phyloP scores from a whole-genome alignment of 2,888 invertebrate genomes.

The Hecatera dysodea region DNA sequence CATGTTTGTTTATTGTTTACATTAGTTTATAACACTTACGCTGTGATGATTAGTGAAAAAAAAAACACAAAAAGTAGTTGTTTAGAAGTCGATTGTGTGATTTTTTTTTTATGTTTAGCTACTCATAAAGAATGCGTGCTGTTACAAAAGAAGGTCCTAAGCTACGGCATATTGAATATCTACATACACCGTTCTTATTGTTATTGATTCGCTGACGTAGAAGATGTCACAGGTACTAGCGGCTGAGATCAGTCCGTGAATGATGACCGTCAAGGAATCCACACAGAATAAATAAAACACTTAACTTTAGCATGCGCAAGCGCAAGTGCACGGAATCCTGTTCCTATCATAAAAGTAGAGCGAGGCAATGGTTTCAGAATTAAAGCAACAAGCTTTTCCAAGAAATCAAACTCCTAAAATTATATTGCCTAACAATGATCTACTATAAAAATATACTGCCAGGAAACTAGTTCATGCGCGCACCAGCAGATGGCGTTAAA shows the following conservation, averaged over 20 bases:
- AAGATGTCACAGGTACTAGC: too few relatives aligned
- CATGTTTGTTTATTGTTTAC: too few relatives aligned
- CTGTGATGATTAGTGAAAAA: too few relatives aligned
- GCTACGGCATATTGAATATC: neutral
- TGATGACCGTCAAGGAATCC: too few relatives aligned
- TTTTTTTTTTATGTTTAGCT: too few relatives aligned
- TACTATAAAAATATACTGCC: conserved; percentile 52
- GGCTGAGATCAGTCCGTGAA: too few relatives aligned
- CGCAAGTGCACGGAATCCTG: neutral
- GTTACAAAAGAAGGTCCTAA: neutral
- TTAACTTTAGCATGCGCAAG: conserved; percentile 23
- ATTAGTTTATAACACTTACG: too few relatives aligned
- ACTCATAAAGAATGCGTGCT: neutral
- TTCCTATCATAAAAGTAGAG: conserved; percentile 31
- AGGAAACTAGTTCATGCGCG: conserved; percentile 35
- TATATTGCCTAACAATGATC: conserved; percentile 47
- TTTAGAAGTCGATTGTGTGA: too few relatives aligned
- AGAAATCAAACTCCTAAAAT: conserved; percentile 47
- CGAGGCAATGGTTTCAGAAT: conserved; percentile 24
- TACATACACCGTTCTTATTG: too few relatives aligned
- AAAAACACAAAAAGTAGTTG: too few relatives aligned
- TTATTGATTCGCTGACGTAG: too few relatives aligned
- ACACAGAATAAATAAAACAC: neutral
- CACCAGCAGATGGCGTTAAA: conserved; percentile 67
- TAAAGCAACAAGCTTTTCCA: conserved; percentile 38